These are phyloP conservation scores for Coptodon bakossiorum DNA, from an alignment of 2,113 vertebrate species.

Conservation along the genomic window DNA sequence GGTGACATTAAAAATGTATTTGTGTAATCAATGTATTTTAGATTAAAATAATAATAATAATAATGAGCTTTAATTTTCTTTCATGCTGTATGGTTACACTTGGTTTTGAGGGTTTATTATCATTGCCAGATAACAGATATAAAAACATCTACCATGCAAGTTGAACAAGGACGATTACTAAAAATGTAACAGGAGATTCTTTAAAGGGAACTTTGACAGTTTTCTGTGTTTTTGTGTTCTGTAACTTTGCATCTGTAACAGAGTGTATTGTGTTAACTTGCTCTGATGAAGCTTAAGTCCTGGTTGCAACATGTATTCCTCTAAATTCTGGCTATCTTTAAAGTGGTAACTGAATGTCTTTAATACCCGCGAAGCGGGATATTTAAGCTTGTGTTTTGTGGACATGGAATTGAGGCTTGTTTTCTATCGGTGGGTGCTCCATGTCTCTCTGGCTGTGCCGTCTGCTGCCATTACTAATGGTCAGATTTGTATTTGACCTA, in stretches of 20 bases:
- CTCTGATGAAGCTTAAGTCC: conserved; percentile 24
- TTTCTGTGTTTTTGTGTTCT: conserved; percentile 21
- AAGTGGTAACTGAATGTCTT: conserved; percentile 37
- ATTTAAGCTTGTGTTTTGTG: background rate
- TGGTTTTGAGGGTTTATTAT: background rate
- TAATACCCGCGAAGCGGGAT: background rate
- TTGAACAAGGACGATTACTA: background rate
- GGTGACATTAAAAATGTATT: conserved; percentile 11
- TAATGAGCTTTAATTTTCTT: conserved; percentile 42
- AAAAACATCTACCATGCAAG: background rate
- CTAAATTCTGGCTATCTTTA: background rate
- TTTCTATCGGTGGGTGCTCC: background rate
- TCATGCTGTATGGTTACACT: background rate
- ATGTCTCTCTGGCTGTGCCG: conserved; percentile 25
- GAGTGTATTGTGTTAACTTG: conserved; percentile 21
- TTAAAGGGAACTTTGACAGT: background rate
- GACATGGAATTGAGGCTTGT: background rate
- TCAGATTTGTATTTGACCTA: conserved; percentile 70
- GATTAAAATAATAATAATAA: background rate
- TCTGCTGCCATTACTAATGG: conserved; percentile 51
- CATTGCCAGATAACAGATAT: conserved; percentile 21
- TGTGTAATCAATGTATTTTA: conserved; percentile 42
- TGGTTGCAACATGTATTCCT: conserved; percentile 27
- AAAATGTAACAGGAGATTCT: background rate
- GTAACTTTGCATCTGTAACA: conserved; percentile 16